These are phyloP conservation scores for Chondrosia reniformis DNA, from an alignment of 37 sponge, comb jelly and placozoan species.

Conservation along the genomic window DNA sequence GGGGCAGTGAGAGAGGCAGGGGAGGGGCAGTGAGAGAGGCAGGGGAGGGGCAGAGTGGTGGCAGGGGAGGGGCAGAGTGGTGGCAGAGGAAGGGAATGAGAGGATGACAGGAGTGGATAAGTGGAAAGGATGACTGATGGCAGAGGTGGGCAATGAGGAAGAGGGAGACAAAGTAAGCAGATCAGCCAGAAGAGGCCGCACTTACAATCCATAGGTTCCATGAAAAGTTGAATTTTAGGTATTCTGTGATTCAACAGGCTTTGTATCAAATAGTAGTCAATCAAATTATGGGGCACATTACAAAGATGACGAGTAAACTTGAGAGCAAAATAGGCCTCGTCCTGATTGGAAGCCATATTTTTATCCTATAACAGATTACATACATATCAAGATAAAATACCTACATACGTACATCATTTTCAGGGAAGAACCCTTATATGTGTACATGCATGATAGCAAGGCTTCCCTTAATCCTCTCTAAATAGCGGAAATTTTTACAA, in stretches of 20 bases:
- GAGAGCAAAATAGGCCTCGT: conserved; percentile 14
- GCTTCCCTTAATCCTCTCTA: too few relatives aligned
- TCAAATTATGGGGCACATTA: neutral
- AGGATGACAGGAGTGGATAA: neutral
- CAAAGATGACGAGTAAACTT: neutral
- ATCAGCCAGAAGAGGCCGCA: neutral
- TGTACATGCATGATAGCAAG: too few relatives aligned
- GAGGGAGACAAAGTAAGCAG: neutral
- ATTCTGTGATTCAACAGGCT: too few relatives aligned
- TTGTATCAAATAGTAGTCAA: conserved; percentile 7
- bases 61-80: neutral
- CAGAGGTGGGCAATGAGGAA: neutral
- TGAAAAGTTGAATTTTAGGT: conserved; percentile 1
- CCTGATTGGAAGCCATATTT: too few relatives aligned
- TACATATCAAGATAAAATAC: too few relatives aligned
- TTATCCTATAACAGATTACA: too few relatives aligned
- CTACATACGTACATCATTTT: too few relatives aligned
- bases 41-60: neutral
- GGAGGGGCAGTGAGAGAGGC: neutral
- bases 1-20: neutral
- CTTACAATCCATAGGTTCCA: conserved; percentile 17
- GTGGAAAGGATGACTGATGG: neutral
- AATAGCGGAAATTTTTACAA: too few relatives aligned
- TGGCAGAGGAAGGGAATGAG: neutral
- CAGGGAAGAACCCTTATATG: too few relatives aligned